These are phyloP conservation scores for Platerodrilus igneus DNA, from an alignment of 2,888 invertebrate genomes.

Conservation along the genomic window DNA sequence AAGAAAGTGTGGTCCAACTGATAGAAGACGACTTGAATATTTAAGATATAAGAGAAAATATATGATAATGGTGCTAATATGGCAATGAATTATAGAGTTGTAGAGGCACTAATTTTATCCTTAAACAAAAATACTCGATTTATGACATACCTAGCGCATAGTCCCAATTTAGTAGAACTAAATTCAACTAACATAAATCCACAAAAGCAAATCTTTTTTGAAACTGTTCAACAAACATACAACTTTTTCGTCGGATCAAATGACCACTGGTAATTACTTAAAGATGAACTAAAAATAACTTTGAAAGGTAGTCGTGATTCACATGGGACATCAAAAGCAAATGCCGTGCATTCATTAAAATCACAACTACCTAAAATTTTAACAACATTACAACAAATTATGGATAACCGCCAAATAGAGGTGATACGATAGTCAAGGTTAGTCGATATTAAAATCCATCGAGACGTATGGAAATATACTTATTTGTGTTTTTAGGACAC, in stretches of 20 bases:
- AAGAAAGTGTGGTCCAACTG: slow-evolving; percentile 9
- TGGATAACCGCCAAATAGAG: neutral
- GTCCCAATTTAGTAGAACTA: slow-evolving; percentile 13
- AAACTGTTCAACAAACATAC: slow-evolving; percentile 11
- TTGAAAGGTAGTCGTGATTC: slow-evolving; percentile 14
- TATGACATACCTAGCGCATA: slow-evolving; percentile 13
- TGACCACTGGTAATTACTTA: slow-evolving; percentile 9
- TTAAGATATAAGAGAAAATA: slow-evolving; percentile 8
- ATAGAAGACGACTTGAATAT: slow-evolving; percentile 12
- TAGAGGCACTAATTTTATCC: slow-evolving; percentile 5
- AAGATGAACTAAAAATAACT: slow-evolving; percentile 7
- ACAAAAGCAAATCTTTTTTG: slow-evolving; percentile 11
- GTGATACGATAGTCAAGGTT: neutral
- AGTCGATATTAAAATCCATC: neutral
- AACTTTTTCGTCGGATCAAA: slow-evolving; percentile 14
- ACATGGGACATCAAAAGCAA: slow-evolving; percentile 10
- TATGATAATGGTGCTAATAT: slow-evolving; percentile 16
- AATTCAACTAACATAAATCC: slow-evolving; percentile 6
- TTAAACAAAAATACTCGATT: slow-evolving; percentile 6
- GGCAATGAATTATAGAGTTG: slow-evolving; percentile 8
- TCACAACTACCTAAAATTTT: neutral
- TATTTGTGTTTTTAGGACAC: slow-evolving; percentile 1
- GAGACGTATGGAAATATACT: too few species aligned
- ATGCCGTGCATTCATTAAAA: slow-evolving; percentile 5
- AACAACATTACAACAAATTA: neutral